phyloP scores from a whole-genome alignment of 2,113 vertebrate species.

The human region DNA sequence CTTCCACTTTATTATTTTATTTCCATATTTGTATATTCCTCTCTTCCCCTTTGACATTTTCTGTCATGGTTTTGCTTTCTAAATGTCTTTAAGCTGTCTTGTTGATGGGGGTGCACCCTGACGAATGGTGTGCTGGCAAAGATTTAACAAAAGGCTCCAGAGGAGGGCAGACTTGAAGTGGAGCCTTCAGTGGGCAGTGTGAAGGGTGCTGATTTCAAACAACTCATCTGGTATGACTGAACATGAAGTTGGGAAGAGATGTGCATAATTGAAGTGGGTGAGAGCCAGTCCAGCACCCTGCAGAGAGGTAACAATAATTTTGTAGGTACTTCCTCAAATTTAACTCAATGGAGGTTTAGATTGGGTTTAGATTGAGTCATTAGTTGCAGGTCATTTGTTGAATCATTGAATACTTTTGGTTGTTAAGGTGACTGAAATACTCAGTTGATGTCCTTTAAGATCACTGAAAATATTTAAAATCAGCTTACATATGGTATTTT shows the following conservation, averaged over 20 bases:
- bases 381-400: conserved; percentile 33
- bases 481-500: neutral
- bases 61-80: neutral
- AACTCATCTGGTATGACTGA: neutral
- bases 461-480: conserved; percentile 25
- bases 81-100: neutral
- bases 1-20: neutral
- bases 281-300: neutral
- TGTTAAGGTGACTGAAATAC: neutral
- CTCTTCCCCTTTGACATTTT: neutral
- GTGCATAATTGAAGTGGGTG: neutral
- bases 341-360: neutral
- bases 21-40: neutral
- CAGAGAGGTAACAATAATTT: neutral
- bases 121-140: neutral
- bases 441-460: neutral
- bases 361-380: neutral
- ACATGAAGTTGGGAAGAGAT: neutral
- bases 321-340: neutral
- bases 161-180: neutral
- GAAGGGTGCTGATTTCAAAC: neutral
- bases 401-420: conserved; percentile 46
- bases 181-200: neutral
- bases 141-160: neutral
- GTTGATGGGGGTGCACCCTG: neutral